Base-by-base conservation (phyloP, 2,888 invertebrate species). In the Eupithecia inturbata region DNA sequence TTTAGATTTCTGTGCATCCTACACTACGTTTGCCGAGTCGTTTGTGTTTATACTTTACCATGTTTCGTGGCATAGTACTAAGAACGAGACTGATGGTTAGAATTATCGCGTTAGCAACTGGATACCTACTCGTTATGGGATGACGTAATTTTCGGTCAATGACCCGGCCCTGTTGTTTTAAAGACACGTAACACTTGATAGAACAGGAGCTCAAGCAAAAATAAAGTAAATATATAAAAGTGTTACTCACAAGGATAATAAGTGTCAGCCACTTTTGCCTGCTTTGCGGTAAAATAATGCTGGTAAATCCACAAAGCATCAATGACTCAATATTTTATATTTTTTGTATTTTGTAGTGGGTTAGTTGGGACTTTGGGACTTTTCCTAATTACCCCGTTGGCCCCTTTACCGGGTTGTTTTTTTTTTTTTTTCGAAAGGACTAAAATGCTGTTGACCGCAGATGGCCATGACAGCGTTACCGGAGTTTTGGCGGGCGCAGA, bases 81-180 rank as follows among this genome's bases (percentile, higher is more conserved):
- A 36, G 36, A n/a, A 64, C 63, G 19, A 64, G 33, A 33, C n/a
- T 33, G 63, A 39, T 68, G 68, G 60, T 70, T 67, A 31, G 33
- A 69, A 19, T 71, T 68, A 73, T 71, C 62, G 60, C 66, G 71
- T 63, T 73, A 72, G 73, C 67, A 73, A 74, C 73, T 68, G 53
- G 71, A 73, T 72, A 60, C 67, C 63, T 72, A 71, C 68, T 71
- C 3, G 45, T 69, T 28, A 70, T 62, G 22, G 39, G 68, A 71
- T 80, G 79, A 79, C 79, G 80, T 76, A 78, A 79, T 72, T 63
- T n/a, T 66, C 68, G 77, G 78, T 67, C 80, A 74, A 31, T 74
- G 79, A 80, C 77, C 74, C 62, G 79, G 76, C 77, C 74, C 66
- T 53, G 73, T 69, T 76, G 77, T 74, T 78, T 76, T 71, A 45